Percentiles rank a stretch among this genome's conserved stretches.
These are phyloP conservation scores for Dendroctonus ponderosae DNA, from an alignment of 1,140 invertebrate species.

Conservation along the genomic window DNA sequence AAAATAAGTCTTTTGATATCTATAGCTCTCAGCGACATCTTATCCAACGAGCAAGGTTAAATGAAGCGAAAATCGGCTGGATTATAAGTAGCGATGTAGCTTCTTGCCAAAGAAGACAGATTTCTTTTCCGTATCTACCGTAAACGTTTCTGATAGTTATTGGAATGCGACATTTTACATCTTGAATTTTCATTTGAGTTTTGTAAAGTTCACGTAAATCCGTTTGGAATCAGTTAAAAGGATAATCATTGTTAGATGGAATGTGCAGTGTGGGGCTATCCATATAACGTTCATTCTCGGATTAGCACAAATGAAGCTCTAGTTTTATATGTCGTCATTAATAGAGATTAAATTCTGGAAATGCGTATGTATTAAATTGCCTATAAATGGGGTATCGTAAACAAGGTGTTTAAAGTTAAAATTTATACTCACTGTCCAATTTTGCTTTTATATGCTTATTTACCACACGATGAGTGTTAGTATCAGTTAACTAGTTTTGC, in stretches of 20 bases:
- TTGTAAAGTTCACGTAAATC: not conserved
- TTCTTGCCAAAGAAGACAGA: constrained; percentile 10
- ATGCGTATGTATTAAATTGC: constrained; percentile 2
- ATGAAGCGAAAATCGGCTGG: constrained; percentile 15
- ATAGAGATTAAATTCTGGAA: constrained; percentile 7
- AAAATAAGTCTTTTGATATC: constrained; percentile 14
- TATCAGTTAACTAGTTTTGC: no score
- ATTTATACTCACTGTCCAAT: no score
- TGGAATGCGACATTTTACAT: constrained; percentile 12
- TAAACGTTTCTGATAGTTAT: constrained; percentile 12
- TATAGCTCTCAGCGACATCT: constrained; percentile 15
- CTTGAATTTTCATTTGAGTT: not conserved
- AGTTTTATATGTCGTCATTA: not conserved
- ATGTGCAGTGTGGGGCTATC: not conserved
- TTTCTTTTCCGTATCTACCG: constrained; percentile 14
- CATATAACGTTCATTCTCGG: no score
- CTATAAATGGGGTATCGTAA: constrained; percentile 5
- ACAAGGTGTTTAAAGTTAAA: not conserved
- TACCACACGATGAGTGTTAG: no score
- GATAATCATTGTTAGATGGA: not conserved
- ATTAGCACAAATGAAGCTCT: not conserved
- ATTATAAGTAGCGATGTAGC: constrained; percentile 20
- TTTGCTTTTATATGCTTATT: no score
- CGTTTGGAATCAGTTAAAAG: not conserved
- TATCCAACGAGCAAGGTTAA: constrained; percentile 11